Evolutionary conservation across 2,113 vertebrate genomes (phyloP).

Genomic region (Ibidorhyncha struthersii): DNA sequence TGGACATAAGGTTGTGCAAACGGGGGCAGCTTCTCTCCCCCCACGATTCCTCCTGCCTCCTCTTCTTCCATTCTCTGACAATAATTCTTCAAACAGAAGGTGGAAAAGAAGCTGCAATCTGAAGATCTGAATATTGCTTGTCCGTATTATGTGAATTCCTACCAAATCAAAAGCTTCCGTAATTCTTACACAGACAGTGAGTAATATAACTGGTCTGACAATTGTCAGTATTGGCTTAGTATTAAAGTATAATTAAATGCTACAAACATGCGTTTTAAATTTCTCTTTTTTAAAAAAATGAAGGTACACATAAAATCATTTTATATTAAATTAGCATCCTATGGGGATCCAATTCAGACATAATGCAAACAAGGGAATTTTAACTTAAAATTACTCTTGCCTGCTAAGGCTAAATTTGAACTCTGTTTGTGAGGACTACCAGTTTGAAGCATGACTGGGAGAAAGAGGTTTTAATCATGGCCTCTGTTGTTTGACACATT

Average conservation of each 20-base stretch:
- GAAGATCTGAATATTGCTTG: background rate
- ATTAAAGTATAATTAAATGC: background rate
- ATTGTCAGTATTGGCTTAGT: background rate
- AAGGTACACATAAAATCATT: background rate
- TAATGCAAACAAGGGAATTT: background rate
- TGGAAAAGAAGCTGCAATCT: background rate
- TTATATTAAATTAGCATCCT: background rate
- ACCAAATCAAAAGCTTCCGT: background rate
- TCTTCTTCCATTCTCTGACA: background rate
- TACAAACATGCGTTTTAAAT: background rate
- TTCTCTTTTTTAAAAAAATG: background rate
- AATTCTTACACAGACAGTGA: background rate
- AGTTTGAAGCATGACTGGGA: background rate
- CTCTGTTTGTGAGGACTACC: background rate
- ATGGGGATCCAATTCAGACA: background rate
- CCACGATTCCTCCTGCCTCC: background rate
- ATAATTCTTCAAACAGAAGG: background rate
- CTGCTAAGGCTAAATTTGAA: background rate
- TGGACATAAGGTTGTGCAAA: background rate
- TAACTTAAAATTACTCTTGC: background rate
- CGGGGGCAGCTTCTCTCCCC: background rate
- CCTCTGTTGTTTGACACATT: background rate
- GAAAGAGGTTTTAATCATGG: background rate
- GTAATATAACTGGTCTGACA: background rate
- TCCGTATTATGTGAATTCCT: background rate